phyloP scores from a whole-genome alignment of 1,140 invertebrate species.

The Ctenoplectra terminalis region DNA sequence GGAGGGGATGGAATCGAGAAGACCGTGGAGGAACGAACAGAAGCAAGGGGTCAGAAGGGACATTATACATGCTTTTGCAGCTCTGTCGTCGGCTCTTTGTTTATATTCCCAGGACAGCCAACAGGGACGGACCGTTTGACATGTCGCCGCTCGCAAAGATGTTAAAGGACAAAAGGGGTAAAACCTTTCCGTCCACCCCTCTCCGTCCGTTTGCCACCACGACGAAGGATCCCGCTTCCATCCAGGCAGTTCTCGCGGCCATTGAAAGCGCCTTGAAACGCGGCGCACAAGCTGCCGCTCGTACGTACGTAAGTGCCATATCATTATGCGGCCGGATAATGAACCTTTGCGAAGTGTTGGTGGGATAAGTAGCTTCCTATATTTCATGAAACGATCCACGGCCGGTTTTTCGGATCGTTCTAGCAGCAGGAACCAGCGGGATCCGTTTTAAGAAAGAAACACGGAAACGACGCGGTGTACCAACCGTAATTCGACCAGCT shows the following conservation, averaged over 20 bases:
- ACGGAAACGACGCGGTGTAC: conserved; percentile 10
- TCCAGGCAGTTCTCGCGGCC: conserved; percentile 36
- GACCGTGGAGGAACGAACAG: conserved; percentile 28
- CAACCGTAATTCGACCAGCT: neutral
- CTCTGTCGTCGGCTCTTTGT: conserved; percentile 61
- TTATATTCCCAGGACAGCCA: conserved; percentile 61
- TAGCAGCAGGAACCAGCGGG: conserved; percentile 8
- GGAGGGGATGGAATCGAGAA: conserved; percentile 47
- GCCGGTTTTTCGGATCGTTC: conserved; percentile 29
- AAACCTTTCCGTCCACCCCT: conserved; percentile 7
- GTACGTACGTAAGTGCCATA: conserved; percentile 62
- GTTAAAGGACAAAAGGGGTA: conserved; percentile 63
- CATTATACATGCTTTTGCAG: conserved; percentile 63
- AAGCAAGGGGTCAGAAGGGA: conserved; percentile 50
- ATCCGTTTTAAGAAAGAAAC: conserved; percentile 30
- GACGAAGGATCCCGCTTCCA: neutral
- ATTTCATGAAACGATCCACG: conserved; percentile 47
- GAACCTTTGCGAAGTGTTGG: conserved; percentile 54
- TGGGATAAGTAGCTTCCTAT: conserved; percentile 66
- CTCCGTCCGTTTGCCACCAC: neutral
- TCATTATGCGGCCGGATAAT: conserved; percentile 67
- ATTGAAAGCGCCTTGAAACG: conserved; percentile 54
- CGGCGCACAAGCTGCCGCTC: conserved; percentile 59
- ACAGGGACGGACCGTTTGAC: conserved; percentile 65
- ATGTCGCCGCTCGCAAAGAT: conserved; percentile 69